Base-by-base conservation (phyloP, 2,888 invertebrate species). In the Charanyca ferruginea region DNA sequence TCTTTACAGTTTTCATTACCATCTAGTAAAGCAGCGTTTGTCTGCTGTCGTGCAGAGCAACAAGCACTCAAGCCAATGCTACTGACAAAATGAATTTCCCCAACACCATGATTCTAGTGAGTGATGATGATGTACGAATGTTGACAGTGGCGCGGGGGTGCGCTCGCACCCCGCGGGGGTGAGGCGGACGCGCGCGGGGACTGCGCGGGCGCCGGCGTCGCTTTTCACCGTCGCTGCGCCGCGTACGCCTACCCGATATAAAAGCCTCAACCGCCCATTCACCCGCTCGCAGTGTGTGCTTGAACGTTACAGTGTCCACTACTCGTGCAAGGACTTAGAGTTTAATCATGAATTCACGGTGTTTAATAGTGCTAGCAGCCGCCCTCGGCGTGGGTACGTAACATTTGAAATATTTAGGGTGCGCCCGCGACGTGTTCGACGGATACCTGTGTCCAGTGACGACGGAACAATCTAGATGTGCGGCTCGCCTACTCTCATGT, bases 311-410 rank as follows among this genome's bases (percentile, higher is more conserved):
- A 94, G 95, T 94, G 95, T 88, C 91, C 89, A 94, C 94, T 91
- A 89, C 84, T 87, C 85, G 94, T 93, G 93, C 89, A 92, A 94
- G 94, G 94, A 94, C 94, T 94, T 91, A 91, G 89, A 91, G 93
- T 91, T 91, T 87, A 89, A 95, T 83, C 87, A 96, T 96, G 95
- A 92, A 94, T 94, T 92, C 95, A 91, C 91, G 95, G 95, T 95
- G 95, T 94, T 94, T 96, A 91, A 83, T 96, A 94, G 94, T 96
- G 94, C 91, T 96, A 93, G 96, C 96, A 91, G 96, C 96, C 93
- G 96, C 96, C 95, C 96, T 97, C 94, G 96, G 96, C 96, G 96
- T 96, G 96, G 96, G 96, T 97, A 96, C 95, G 96, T 96, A 96
- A 86, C 86, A 91, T 91, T 93, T 92, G 79, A 92, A 91, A 87